Base-by-base conservation (phyloP, 2,888 invertebrate species). In the Trypoxylon attenuatum region DNA sequence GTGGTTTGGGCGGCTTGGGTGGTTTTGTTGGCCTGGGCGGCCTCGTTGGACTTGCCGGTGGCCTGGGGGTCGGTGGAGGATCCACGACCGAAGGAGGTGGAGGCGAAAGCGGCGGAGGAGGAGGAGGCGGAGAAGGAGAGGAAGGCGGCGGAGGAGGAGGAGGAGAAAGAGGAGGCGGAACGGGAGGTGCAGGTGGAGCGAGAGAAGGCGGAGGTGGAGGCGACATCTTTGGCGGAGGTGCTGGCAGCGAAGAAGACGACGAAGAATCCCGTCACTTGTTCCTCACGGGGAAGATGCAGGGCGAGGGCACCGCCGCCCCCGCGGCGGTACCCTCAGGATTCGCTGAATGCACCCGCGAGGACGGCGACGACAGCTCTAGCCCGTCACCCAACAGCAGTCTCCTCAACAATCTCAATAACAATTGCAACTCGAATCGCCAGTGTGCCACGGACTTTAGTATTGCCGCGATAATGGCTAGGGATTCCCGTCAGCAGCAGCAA, bases 371-470 rank as follows among this genome's bases (percentile, higher is more conserved):
- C 84, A 91, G 91, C 80, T 92, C 92, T 87, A 92, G 84, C 68
- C 86, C 85, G 16, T 85, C 86, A 61, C 85, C 87, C 22, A 85
- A 84, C 75, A 82, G 81, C 67, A 85, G 82, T 59, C 78, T 85
- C 22, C 68, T 84, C 45, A 83, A 84, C 69, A 82, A 84, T 61
- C 53, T 82, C 38, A 83, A 84, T 69, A 85, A 83, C 62, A 85
- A 84, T 53, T 84, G 84, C 68, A 84, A 84, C 52, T 84, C 92
- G 69, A 91, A 91, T 87, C 88, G 93, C 84, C 93, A 94, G 78
- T 93, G 94, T 89, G 96, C 96, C 88, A 97, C 97, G 73, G 97
- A 97, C 90, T 97, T 97, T 90, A 96, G 96, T 88, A 97, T 97
- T 83, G 96, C 96, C 69, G 96, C 96, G 82, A 96, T 97, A 87